Evolutionary conservation across 2,888 invertebrate species (phyloP), one percentile per base, ranked within the genome.

Genomic region (Catocala nupta): DNA sequence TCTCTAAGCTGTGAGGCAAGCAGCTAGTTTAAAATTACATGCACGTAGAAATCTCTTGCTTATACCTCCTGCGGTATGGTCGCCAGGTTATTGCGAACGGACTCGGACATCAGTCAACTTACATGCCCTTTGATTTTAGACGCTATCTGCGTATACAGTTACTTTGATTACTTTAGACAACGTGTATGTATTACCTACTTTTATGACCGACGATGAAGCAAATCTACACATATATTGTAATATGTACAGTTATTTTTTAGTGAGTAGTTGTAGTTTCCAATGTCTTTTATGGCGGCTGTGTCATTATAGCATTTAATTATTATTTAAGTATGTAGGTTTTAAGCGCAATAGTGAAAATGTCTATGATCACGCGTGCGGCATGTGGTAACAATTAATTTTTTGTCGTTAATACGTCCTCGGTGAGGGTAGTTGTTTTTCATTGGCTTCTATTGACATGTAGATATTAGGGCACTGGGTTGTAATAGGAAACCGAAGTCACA

Each of bases 391-490:
- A 69, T 55, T 77, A 63, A 69, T 52, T 77, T 77, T 66, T 71
- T 72, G 65, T 71, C 63, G 70, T 5, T 47, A 45, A 71, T 74
- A 72, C 65, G 71, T 73, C 64, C 65, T 72, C 68, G 49, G 69
- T 70, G 73, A 70, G 60, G 63, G 68, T 62, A 71, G 75, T 72
- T 66, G 61, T 65, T 71, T 77, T 76, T 82, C 73, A 79, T 78
- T 80, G 77, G 74, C 70, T 81, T 80, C 81, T 70, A 81, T 78
- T 82, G 82, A 77, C 78, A 82, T 72, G 70, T 71, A 72, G 73
- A 73, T 75, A 81, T 71, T 78, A 72, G 75, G 76, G 73, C 77
- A 75, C 65, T 77, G 43, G 76, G 67, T 69, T 73, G 68, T 61
- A 65, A 66, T 59, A 65, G 58, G 62, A 72, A 61, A 62, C 69